Base-by-base conservation (phyloP, 2,888 invertebrate species). In the Euclidia mi region DNA sequence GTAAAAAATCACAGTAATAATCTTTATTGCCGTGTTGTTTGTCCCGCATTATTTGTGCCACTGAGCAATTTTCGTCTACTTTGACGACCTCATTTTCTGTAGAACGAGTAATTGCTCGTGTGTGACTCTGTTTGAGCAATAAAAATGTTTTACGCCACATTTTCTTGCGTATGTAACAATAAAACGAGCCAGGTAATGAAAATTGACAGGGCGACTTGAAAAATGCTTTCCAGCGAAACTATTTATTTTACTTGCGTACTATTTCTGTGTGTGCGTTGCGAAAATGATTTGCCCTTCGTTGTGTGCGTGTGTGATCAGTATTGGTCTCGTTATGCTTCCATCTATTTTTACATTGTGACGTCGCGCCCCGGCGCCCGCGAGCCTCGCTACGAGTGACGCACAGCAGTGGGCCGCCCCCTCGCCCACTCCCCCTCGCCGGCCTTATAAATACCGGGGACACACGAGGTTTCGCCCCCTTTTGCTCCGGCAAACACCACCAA, bases 11-110 rank as follows among this genome's bases (percentile, higher is more conserved):
- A 84, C 71, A 68, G 85, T 89, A 89, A 91, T 92, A 92, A 92
- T 93, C 89, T 92, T 91, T 92, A 92, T 90, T 88, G 90, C 85
- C 84, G 82, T 88, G 91, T 90, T 92, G 89, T 91, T 92, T 90
- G 88, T 79, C 80, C 81, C 84, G 81, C 87, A 87, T 90, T 91
- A 90, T 91, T 93, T 91, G 88, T 89, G 89, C 84, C 79, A 78
- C 76, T 76, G 82, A 88, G 86, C 89, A 85, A 89, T 90, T 91
- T 90, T 87, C 85, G 78, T 82, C 84, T 82, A 78, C 86, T 90
- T 89, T 89, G 89, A 91, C 84, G 85, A 90, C 86, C 87, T 88
- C 85, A 90, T 90, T 84, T 85, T 79, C 77, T 68, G 67, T 71
- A 76, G 81, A 76, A 71, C 74, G 71, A 79, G 86, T 86, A 86